These are phyloP conservation scores for Nesoenas mayeri DNA, from an alignment of 2,113 vertebrate species.

Conservation along the genomic window DNA sequence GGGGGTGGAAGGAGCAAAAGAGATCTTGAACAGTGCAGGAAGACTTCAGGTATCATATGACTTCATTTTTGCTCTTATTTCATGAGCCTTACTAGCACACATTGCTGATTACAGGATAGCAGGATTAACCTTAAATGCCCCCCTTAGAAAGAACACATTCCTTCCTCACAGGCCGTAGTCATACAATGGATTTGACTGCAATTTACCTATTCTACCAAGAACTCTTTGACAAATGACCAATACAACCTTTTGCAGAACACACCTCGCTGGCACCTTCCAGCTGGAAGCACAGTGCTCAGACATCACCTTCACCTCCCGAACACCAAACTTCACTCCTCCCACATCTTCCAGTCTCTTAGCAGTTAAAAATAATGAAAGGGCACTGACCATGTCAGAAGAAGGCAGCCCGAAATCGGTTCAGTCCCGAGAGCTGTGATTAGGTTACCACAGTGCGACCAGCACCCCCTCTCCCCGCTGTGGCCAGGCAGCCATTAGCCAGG, in stretches of 20 bases:
- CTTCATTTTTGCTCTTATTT: not conserved
- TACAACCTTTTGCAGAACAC: not conserved
- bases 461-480: too few relatives aligned
- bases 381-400: not conserved
- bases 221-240: not conserved
- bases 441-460: fast-evolving
- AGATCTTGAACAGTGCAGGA: not conserved
- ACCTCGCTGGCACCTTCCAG: not conserved
- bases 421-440: not conserved
- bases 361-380: not conserved
- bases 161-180: not conserved
- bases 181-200: not conserved
- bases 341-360: not conserved
- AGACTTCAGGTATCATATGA: not conserved
- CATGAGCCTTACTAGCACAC: not conserved
- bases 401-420: not conserved
- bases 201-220: not conserved
- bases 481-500: fast-evolving
- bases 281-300: not conserved
- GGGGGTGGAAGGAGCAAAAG: fast-evolving
- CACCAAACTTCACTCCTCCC: not conserved
- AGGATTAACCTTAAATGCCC: not conserved
- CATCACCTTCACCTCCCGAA: fast-evolving
- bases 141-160: not conserved
- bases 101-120: not conserved